Conservation (phyloP, 2,113 vertebrate genomes). For the Triplophysa siluroides region DNA sequence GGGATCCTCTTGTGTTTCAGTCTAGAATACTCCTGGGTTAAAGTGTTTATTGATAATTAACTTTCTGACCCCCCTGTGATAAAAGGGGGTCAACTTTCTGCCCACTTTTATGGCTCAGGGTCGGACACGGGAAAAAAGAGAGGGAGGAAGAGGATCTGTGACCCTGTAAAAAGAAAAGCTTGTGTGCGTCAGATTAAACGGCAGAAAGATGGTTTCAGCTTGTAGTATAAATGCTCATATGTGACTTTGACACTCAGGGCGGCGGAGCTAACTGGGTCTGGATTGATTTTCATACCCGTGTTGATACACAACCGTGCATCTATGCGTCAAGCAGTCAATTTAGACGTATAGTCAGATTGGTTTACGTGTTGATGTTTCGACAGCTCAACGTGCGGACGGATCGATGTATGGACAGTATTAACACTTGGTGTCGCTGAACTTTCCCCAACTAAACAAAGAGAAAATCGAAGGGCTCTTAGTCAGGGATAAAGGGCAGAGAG, state of each 20-base stretch:
- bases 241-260: constrained; percentile 14
- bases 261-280: neutral
- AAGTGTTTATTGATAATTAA: no score
- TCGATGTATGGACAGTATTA: constrained; percentile 40
- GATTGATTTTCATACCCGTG: constrained; percentile 19
- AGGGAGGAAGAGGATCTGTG: neutral
- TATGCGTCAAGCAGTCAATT: constrained; percentile 15
- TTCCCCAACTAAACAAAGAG: constrained; percentile 32
- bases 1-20: no score
- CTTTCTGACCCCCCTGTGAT: no score
- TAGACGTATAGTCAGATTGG: constrained; percentile 8
- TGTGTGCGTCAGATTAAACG: neutral
- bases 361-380: constrained; percentile 26
- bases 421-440: constrained; percentile 33
- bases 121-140: neutral
- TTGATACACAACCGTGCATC: neutral
- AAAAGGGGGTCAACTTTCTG: neutral
- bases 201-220: neutral
- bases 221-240: constrained; percentile 12
- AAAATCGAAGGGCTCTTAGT: constrained; percentile 38
- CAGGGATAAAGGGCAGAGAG: constrained; percentile 23
- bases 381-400: constrained; percentile 25
- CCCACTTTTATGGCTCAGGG: neutral
- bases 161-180: neutral
- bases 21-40: no score